Base-by-base conservation (phyloP, 2,888 invertebrate genomes). In the Physocephala rufipes region DNA sequence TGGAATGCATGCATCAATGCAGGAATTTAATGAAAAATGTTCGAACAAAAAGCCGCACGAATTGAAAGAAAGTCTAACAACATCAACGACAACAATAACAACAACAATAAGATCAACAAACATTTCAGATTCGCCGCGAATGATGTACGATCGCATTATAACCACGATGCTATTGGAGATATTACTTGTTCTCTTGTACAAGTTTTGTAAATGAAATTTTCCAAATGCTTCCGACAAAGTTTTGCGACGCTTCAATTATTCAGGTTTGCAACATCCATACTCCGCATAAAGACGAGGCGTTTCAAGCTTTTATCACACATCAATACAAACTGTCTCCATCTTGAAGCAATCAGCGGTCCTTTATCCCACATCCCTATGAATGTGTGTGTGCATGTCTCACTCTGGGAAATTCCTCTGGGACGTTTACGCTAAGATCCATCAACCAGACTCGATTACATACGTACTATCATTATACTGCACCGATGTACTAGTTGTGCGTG, bases 151-250 rank as follows among this genome's bases (percentile, higher is more conserved):
- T 15, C 12, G 16, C 36, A 30, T n/a, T n/a, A 43, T 26, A 30
- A 55, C 2, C 16, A 28, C 51, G 49, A 19, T 19, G 26, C 51
- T 4, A 30, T 26, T 12, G 28, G 30, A 67, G 68, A 62, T 58
- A 30, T 62, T 62, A 24, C 51, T 19, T 49, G 49, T 12, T 49
- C 73, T 74, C 77, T 75, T 71, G 73, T 73, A 74, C 80, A 78
- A 78, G 80, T n/a, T n/a, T 80, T 81, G 80, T 81, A 81, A 82
- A 82, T 81, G 80, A 82, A 81, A 82, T 82, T 82, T 80, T 81
- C 80, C 81, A 80, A 81, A 82, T 81, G 79, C 78, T 80, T 81
- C 75, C 79, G 78, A 78, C 81, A 81, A n/a, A 81, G 82, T 82
- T 67, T 78, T 79, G 72, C 77, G 36, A 16, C 61, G 59, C 5